Evolutionary conservation across 64 coral and sea anemone species (phyloP).

Genomic region (Acropora tenuis): DNA sequence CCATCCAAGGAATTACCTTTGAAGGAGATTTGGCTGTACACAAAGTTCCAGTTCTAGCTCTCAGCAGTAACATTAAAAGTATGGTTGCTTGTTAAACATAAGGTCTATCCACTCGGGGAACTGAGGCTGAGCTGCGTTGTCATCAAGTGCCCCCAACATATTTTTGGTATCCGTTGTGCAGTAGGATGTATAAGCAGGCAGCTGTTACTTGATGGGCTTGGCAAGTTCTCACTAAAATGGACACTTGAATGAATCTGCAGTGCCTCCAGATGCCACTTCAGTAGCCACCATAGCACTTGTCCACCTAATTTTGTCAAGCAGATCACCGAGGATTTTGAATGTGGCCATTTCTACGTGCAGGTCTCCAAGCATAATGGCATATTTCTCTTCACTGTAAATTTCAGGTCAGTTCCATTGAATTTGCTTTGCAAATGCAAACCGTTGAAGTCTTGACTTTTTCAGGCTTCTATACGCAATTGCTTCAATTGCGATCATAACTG

Average conservation of each 20-base stretch:
- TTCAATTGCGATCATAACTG: too few relatives aligned
- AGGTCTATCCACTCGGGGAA: background rate
- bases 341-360: too few relatives aligned
- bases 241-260: slow-evolving; percentile 4
- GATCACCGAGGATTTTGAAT: too few relatives aligned
- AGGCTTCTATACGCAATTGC: too few relatives aligned
- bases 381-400: slow-evolving; percentile 8
- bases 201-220: too few relatives aligned
- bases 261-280: background rate
- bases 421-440: slow-evolving; percentile 3
- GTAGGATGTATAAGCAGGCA: too few relatives aligned
- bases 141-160: background rate
- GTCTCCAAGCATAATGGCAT: slow-evolving; percentile 6
- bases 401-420: background rate
- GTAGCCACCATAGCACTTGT: background rate
- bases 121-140: background rate
- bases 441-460: background rate
- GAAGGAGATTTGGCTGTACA: background rate
- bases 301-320: too few relatives aligned
- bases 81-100: background rate
- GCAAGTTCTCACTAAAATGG: background rate
- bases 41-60: background rate
- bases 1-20: background rate
- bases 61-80: background rate
- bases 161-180: too few relatives aligned